phyloP scores from a whole-genome alignment of 2,797 vertebrate genomes.

The Liparis tanakae region DNA sequence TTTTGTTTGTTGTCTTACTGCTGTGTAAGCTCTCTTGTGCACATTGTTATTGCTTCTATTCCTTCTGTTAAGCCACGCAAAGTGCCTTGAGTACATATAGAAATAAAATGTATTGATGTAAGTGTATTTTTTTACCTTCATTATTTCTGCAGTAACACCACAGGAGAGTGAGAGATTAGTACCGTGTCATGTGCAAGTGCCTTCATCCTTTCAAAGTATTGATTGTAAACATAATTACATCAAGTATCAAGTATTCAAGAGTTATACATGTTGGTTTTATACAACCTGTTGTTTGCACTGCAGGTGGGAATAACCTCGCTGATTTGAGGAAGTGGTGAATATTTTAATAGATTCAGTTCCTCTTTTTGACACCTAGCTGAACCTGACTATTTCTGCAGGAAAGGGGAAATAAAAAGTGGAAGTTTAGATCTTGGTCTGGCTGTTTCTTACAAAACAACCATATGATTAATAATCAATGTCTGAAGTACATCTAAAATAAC shows the following conservation, averaged over 20 bases:
- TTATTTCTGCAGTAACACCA: not conserved
- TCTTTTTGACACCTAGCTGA: conserved; percentile 22
- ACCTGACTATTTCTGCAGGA: not conserved
- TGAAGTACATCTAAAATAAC: conserved; percentile 16
- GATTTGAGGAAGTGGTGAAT: not conserved
- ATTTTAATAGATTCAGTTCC: conserved; percentile 29
- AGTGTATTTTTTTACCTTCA: not conserved
- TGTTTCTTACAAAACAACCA: not conserved
- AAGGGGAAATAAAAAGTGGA: not conserved
- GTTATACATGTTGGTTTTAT: not conserved
- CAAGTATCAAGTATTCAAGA: not conserved
- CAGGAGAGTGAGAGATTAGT: not conserved
- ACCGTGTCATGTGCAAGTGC: too few species aligned
- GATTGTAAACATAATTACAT: not conserved
- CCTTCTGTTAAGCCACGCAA: too few species aligned
- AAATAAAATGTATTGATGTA: not conserved
- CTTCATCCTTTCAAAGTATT: too few species aligned
- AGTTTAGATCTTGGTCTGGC: not conserved
- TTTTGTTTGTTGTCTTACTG: too few species aligned
- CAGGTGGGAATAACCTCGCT: not conserved
- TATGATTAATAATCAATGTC: conserved; percentile 38
- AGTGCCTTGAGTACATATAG: too few species aligned
- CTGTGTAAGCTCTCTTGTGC: too few species aligned
- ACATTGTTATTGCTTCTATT: too few species aligned
- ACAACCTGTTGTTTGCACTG: not conserved